A percentile compares a stretch with the other conserved stretches of the same genome.
phyloP scores from a whole-genome alignment of 2,113 vertebrate species.

The Pipa parva region DNA sequence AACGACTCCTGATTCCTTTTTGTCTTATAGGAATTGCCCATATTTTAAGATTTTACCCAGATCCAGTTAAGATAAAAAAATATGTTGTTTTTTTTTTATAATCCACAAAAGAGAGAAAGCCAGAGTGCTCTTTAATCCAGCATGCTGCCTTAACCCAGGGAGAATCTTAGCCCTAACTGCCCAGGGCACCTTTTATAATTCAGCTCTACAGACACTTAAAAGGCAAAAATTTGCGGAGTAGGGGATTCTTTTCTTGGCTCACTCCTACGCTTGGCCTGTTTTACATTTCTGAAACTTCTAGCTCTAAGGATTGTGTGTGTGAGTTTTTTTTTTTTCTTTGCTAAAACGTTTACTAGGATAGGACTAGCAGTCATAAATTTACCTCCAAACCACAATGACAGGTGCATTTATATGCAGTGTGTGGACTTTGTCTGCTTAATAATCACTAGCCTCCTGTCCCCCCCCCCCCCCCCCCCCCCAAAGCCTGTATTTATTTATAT shows the following conservation, averaged over 20 bases:
- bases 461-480: no score
- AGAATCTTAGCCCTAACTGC: slow-evolving; percentile 13
- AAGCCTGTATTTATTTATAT: slow-evolving; percentile 71
- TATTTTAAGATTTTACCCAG: neutral
- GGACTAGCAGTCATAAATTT: slow-evolving; percentile 93
- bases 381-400: slow-evolving; percentile 90
- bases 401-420: slow-evolving; percentile 97
- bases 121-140: neutral
- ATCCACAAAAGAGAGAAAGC: neutral
- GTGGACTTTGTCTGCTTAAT: slow-evolving; percentile 76
- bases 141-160: slow-evolving; percentile 4
- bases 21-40: neutral
- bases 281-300: slow-evolving; percentile 80
- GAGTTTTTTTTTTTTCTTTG: slow-evolving; percentile 85
- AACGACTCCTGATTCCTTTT: neutral
- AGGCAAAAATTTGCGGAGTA: slow-evolving; percentile 64
- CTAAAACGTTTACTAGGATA: slow-evolving; percentile 83
- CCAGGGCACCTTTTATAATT: slow-evolving; percentile 70
- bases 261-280: slow-evolving; percentile 89
- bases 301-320: slow-evolving; percentile 56
- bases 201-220: slow-evolving; percentile 50
- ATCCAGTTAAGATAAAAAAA: neutral
- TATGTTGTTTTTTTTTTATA: neutral
- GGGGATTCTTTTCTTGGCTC: slow-evolving; percentile 84
- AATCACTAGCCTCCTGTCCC: slow-evolving; percentile 74